A percentile compares a stretch with the other conserved stretches of the same genome.
These are phyloP conservation scores for Colostygia pectinataria DNA, from an alignment of 2,888 invertebrate species.

Conservation along the genomic window DNA sequence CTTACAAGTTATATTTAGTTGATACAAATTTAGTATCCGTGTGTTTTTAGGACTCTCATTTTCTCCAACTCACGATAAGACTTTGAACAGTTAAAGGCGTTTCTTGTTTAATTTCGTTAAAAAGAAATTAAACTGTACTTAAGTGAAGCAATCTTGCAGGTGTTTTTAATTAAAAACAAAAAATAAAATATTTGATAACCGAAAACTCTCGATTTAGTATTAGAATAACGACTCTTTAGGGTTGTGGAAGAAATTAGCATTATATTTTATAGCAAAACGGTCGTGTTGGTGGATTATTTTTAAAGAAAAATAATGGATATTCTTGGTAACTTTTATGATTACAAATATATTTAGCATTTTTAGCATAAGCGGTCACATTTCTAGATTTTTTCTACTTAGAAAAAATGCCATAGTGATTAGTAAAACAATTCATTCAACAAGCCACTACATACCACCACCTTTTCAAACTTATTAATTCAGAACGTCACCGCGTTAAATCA, in stretches of 20 bases:
- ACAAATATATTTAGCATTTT: too few species aligned
- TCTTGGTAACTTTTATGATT: too few species aligned
- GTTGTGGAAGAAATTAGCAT: conserved; percentile 7
- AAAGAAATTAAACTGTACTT: conserved; percentile 51
- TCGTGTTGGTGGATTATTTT: background rate
- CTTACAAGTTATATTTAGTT: too few species aligned
- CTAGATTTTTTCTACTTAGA: too few species aligned
- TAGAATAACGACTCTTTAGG: conserved; percentile 13
- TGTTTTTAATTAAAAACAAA: conserved; percentile 40
- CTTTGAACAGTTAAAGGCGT: conserved; percentile 48
- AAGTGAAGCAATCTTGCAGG: conserved; percentile 38
- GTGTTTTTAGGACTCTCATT: conserved; percentile 42
- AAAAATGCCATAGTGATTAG: too few species aligned
- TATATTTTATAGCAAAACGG: background rate
- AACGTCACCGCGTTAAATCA: too few species aligned
- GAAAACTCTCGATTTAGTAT: conserved; percentile 15
- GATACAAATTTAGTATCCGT: conserved; percentile 19
- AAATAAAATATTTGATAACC: conserved; percentile 34
- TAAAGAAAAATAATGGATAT: too few species aligned
- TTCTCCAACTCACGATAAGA: conserved; percentile 39
- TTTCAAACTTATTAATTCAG: too few species aligned
- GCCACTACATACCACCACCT: too few species aligned
- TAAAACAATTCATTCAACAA: too few species aligned
- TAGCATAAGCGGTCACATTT: too few species aligned
- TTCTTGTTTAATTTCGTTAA: conserved; percentile 54